Percentiles rank a stretch among this genome's conserved stretches.
These are phyloP conservation scores for Pheosia tremula DNA, from an alignment of 2,888 invertebrate genomes.

Conservation along the genomic window DNA sequence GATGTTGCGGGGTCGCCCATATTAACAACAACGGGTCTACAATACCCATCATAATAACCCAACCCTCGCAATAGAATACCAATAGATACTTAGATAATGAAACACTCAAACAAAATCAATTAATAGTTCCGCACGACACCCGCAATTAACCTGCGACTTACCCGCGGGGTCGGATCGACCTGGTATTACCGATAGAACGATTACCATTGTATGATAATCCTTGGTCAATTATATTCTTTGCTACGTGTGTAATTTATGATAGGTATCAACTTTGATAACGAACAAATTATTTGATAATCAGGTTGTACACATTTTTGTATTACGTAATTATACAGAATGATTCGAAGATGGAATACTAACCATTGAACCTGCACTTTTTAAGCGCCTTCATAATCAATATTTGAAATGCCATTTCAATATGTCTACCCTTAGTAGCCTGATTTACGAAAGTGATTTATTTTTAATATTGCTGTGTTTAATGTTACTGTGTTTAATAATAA, in stretches of 20 bases:
- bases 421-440: no score
- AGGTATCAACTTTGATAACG: not conserved
- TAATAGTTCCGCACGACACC: conserved; percentile 62
- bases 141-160: conserved; percentile 42
- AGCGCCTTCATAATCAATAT: no score
- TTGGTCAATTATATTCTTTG: conserved; percentile 21
- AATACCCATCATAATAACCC: conserved; percentile 3
- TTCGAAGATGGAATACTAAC: no score
- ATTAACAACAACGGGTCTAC: conserved; percentile 19
- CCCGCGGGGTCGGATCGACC: conserved; percentile 32
- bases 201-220: conserved; percentile 24
- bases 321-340: no score
- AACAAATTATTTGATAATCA: no score
- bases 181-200: conserved; percentile 5
- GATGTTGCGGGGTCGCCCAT: not conserved
- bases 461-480: no score
- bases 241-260: not conserved
- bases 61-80: conserved; percentile 29
- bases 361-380: no score
- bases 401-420: no score
- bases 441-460: no score
- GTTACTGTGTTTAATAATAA: no score
- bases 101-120: conserved; percentile 66
- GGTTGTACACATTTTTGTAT: no score
- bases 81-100: conserved; percentile 43